Percentiles rank a stretch among this genome's conserved stretches.
Evolutionary conservation across 2,888 invertebrate genomes (phyloP).

Genomic region (Cancer borealis): DNA sequence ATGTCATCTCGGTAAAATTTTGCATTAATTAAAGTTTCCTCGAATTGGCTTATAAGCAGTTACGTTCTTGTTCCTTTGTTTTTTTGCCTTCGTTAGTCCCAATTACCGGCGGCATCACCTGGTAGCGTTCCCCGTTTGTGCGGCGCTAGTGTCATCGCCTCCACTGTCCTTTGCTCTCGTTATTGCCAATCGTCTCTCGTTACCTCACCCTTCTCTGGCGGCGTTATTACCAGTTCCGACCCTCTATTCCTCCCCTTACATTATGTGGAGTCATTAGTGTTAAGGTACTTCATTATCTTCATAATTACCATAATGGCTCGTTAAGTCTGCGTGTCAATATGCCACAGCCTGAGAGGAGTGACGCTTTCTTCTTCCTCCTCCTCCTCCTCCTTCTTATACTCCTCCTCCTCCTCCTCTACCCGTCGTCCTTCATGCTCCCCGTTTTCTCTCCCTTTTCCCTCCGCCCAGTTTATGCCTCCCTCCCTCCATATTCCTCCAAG

Average conservation of each 20-base stretch:
- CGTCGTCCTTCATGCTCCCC: background rate
- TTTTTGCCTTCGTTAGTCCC: slow-evolving; percentile 12
- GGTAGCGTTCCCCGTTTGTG: background rate
- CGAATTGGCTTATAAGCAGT: background rate
- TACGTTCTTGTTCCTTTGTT: background rate
- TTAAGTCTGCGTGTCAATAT: slow-evolving; percentile 54
- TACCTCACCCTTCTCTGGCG: background rate
- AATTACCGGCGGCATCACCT: background rate
- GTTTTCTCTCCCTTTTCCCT: background rate
- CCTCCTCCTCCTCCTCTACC: background rate
- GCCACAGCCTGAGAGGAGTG: background rate
- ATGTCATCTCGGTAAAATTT: background rate
- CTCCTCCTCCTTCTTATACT: background rate
- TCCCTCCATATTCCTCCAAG: background rate
- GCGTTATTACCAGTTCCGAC: slow-evolving; percentile 38
- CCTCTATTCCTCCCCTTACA: slow-evolving; percentile 16
- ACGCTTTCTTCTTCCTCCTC: background rate
- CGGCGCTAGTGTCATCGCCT: background rate
- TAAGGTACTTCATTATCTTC: slow-evolving; percentile 51
- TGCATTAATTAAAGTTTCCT: background rate
- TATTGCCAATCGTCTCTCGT: slow-evolving; percentile 23
- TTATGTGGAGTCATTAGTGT: slow-evolving; percentile 39
- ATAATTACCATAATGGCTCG: slow-evolving; percentile 53
- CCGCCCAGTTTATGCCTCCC: background rate
- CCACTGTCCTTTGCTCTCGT: slow-evolving; percentile 8